Evolutionary conservation across 2,113 vertebrate genomes (phyloP).

Genomic region (Tragelaphus strepsiceros): DNA sequence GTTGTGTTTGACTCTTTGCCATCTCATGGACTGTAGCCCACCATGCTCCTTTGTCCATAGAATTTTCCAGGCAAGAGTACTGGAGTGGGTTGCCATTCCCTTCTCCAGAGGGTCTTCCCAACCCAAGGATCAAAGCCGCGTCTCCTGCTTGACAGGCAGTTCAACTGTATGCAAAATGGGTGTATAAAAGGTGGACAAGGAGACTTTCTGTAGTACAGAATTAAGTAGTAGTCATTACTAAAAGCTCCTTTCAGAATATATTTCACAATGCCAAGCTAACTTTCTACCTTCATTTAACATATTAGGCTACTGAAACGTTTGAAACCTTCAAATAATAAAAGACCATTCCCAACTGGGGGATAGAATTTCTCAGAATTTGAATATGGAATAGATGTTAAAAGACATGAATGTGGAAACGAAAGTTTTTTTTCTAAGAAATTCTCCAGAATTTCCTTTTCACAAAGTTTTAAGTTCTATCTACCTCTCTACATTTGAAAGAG

Average conservation of each 20-base stretch:
- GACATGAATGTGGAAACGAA: constrained; percentile 9
- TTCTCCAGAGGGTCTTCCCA: background rate
- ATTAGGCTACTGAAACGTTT: constrained; percentile 15
- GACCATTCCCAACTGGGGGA: background rate
- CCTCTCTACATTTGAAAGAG: background rate
- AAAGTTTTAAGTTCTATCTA: background rate
- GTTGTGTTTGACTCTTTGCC: background rate
- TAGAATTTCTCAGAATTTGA: constrained; percentile 16
- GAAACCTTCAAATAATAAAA: background rate
- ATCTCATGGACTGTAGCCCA: background rate
- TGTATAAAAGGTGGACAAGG: background rate
- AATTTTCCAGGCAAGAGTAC: background rate
- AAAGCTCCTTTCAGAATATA: background rate
- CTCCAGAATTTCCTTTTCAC: background rate
- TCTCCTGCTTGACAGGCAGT: background rate
- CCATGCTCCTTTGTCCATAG: background rate
- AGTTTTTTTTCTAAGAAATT: background rate
- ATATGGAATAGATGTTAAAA: background rate
- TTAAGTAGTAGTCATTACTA: background rate
- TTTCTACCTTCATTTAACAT: background rate
- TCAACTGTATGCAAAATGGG: background rate
- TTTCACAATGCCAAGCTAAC: background rate
- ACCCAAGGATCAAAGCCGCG: background rate
- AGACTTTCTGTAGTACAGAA: background rate
- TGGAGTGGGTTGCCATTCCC: background rate